Evolutionary conservation across 2,888 invertebrate species (phyloP).

Genomic region (Sminthurinus aureus): DNA sequence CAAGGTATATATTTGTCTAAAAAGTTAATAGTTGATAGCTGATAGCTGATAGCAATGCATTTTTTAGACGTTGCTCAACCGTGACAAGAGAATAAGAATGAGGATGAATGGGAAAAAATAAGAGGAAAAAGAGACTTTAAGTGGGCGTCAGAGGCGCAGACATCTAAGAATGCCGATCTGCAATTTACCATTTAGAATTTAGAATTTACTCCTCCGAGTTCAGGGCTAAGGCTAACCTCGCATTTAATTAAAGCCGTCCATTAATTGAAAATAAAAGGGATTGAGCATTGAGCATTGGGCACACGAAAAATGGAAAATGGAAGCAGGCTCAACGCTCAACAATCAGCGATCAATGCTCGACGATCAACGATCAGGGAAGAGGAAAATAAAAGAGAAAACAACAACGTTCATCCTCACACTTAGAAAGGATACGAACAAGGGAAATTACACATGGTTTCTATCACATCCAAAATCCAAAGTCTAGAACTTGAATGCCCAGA

Average conservation of each 20-base stretch:
- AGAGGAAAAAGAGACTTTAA: slow-evolving; percentile 32
- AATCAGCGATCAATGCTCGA: neutral
- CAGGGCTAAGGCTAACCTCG: slow-evolving; percentile 41
- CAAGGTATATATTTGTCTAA: too few relatives aligned
- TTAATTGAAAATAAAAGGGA: slow-evolving; percentile 45
- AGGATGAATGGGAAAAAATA: neutral
- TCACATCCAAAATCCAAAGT: neutral
- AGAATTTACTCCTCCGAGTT: slow-evolving; percentile 1
- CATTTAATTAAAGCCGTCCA: slow-evolving; percentile 46
- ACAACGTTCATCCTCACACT: neutral
- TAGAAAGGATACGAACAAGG: too few relatives aligned
- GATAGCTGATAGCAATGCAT: too few relatives aligned
- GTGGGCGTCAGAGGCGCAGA: slow-evolving; percentile 47
- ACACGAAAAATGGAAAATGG: neutral
- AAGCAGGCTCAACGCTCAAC: neutral
- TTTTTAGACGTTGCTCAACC: too few relatives aligned
- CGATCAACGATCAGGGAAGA: neutral
- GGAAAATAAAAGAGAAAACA: neutral
- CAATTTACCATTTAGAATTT: slow-evolving; percentile 42
- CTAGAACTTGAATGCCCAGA: neutral
- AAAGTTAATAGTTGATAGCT: too few relatives aligned
- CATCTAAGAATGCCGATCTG: slow-evolving; percentile 42
- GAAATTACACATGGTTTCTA: slow-evolving; percentile 1
- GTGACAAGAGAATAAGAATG: slow-evolving; percentile 35
- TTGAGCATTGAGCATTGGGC: neutral